Base-by-base conservation (phyloP, 2,888 invertebrate genomes). In the Phyllotreta cruciferae region DNA sequence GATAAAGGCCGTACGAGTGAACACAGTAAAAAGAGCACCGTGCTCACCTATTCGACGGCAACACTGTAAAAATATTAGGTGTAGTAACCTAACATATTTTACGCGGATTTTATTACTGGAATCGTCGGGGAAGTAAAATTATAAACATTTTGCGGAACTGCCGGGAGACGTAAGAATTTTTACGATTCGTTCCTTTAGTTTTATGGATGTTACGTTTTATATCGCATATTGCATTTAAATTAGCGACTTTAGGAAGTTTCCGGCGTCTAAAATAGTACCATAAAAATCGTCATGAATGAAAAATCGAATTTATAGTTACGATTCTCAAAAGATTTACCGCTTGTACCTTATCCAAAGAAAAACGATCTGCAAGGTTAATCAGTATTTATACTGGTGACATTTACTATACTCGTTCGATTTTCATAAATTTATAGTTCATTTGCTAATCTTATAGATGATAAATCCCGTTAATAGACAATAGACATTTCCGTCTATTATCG, bases 1-100 rank as follows among this genome's bases (percentile, higher is more conserved):
- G 62, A 68, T 62, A 70, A 68, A 66, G 66, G 55, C 55, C 60
- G 41, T 63, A 53, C 55, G 61, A 62, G 56, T 60, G 60, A 47
- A 55, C 45, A 14, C 41, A 36, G 37, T 66, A 68, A 56, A 64
- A 64, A 60, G 24, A 61, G 36, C 63, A 57, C 60, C 35, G 24
- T 37, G 24, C 63, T 66, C 62, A 60, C 64, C 64, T 56, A 58
- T 42, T 35, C 35, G 35, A 6, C 38, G 57, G 11, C 34, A 57
- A 52, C 52, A 52, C 52, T 52, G 49, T 36, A 14, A 49, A 69
- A 65, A 64, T 69, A 66, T 66, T 61, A 66, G 56, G 47, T 57
- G 45, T 47, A 61, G 53, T 62, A 62, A 62, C 62, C 57, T 61
- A 64, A 52, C 50, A 58, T 57, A 57, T 68, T 68, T 64, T 64